Evolutionary conservation across 2,888 invertebrate species (phyloP).

Genomic region (Chloroclysta siterata): DNA sequence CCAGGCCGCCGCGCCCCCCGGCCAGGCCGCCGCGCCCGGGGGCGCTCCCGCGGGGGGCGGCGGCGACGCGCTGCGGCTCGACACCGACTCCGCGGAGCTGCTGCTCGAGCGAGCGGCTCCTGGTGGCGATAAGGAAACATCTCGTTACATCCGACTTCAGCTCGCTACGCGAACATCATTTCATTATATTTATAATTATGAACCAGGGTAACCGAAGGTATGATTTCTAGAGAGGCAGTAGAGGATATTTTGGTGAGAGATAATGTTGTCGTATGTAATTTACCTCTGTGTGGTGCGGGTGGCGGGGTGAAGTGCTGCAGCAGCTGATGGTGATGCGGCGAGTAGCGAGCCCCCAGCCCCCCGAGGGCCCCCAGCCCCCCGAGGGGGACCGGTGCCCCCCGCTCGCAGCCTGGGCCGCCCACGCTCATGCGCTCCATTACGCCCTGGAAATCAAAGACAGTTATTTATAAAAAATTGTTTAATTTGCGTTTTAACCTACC

Average conservation of each 20-base stretch:
- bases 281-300: conserved; percentile 51
- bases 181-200: no score
- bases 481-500: no score
- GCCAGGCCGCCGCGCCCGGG: conserved; percentile 14
- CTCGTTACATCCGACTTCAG: background rate
- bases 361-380: conserved; percentile 42
- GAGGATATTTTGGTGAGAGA: no score
- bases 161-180: no score
- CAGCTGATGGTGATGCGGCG: conserved; percentile 74
- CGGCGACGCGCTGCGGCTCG: conserved; percentile 77
- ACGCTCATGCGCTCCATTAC: conserved; percentile 29
- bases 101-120: conserved; percentile 72
- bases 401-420: conserved; percentile 44
- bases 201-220: no score
- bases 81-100: conserved; percentile 94
- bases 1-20: conserved; percentile 7
- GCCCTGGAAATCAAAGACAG: conserved; percentile 18
- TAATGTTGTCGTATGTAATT: no score
- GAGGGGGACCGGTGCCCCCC: background rate
- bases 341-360: conserved; percentile 61
- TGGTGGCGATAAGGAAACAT: conserved; percentile 2
- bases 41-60: conserved; percentile 21
- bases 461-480: no score
- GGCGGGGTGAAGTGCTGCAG: conserved; percentile 83
- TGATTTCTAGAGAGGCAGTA: no score